Conservation (phyloP, 23 tunicate species). For the Diplosoma virens region DNA sequence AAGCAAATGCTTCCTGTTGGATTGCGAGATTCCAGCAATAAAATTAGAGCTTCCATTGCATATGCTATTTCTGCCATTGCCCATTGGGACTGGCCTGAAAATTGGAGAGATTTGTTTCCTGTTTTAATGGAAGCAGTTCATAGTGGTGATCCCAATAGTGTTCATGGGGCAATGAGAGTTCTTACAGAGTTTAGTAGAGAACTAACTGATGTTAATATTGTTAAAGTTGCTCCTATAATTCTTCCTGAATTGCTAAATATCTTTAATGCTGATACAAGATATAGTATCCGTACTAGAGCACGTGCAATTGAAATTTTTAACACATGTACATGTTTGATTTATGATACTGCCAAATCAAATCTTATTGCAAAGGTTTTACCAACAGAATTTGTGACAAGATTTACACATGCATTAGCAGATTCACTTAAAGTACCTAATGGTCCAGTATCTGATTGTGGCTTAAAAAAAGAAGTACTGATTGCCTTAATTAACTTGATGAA, state of each 20-base stretch:
- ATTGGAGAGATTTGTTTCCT: slow-evolving; percentile 75
- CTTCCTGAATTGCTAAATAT: slow-evolving; percentile 64
- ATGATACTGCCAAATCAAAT: slow-evolving; percentile 37
- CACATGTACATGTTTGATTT: slow-evolving; percentile 53
- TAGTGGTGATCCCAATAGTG: slow-evolving; percentile 50
- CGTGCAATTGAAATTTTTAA: slow-evolving; percentile 73
- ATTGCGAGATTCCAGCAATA: slow-evolving; percentile 45
- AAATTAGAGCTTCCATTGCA: slow-evolving; percentile 69
- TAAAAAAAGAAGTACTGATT: slow-evolving; percentile 69
- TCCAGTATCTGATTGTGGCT: slow-evolving; percentile 63
- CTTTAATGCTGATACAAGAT: slow-evolving; percentile 39
- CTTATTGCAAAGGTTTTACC: slow-evolving; percentile 17
- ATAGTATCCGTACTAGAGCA: slow-evolving; percentile 60
- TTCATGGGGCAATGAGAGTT: slow-evolving; percentile 90
- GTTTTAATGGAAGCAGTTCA: slow-evolving; percentile 62
- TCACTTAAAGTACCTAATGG: slow-evolving; percentile 55
- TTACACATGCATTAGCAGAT: slow-evolving; percentile 57
- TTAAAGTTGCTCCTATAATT: slow-evolving; percentile 61
- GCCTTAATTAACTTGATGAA: slow-evolving; percentile 46
- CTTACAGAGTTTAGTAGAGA: slow-evolving; percentile 78
- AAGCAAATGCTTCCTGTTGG: slow-evolving; percentile 75
- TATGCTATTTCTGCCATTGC: slow-evolving; percentile 89
- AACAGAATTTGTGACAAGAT: slow-evolving; percentile 40
- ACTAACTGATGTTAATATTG: slow-evolving; percentile 61
- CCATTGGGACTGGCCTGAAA: slow-evolving; percentile 94